Evolutionary conservation across 2,113 vertebrate genomes (phyloP).

Genomic region (Saguinus midas): DNA sequence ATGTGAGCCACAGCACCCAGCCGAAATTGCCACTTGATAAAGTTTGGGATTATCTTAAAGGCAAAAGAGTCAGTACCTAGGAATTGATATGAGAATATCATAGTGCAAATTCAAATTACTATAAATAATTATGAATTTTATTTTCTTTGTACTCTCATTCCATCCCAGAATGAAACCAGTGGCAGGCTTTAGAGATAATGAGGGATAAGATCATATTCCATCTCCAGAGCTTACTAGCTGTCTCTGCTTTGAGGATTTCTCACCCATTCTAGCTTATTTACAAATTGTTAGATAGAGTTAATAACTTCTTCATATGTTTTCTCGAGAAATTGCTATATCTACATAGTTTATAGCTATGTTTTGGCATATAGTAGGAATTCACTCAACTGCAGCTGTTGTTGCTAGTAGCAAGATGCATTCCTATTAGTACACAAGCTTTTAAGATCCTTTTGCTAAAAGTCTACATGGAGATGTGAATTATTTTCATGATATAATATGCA

Average conservation of each 20-base stretch:
- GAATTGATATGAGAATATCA: background rate
- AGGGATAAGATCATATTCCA: background rate
- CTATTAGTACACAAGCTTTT: background rate
- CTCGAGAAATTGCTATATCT: background rate
- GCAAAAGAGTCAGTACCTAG: background rate
- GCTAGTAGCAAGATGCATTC: background rate
- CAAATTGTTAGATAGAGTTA: background rate
- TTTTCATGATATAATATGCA: background rate
- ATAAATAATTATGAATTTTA: background rate
- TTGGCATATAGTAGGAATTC: background rate
- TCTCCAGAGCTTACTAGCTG: background rate
- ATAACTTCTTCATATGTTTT: background rate
- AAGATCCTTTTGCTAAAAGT: background rate
- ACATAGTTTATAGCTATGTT: background rate
- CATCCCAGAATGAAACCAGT: background rate
- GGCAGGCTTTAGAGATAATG: background rate
- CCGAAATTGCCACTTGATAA: background rate
- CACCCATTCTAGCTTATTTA: background rate
- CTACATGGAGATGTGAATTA: background rate
- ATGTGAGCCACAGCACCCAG: too few species aligned
- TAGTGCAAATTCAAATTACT: background rate
- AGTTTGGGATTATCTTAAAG: background rate
- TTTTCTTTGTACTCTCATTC: background rate
- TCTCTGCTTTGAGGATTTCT: background rate
- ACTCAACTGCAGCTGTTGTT: background rate